Evolutionary conservation across 2,797 vertebrate species (phyloP), one percentile per base, ranked within the genome.

Genomic region (Enteromius argenteus): DNA sequence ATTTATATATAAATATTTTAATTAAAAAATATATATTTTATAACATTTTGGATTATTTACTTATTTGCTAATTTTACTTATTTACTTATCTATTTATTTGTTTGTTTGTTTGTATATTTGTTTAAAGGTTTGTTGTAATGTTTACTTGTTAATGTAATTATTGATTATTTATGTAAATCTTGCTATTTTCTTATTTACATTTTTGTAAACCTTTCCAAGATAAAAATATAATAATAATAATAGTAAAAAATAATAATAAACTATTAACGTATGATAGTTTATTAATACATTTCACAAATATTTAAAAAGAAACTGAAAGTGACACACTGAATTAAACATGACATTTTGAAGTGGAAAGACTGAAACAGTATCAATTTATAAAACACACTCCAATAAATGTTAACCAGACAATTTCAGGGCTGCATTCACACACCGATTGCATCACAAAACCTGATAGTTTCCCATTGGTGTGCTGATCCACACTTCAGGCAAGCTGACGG

Each of bases 401-500:
- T 73, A 78, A 49, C 62, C 17, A n/a, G 32, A 49, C 69, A 68
- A 83, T 72, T 81, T 68, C 51, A 80, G 19, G 23, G 19, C 58
- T 77, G 74, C 75, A 42, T 84, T 81, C 60, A 32, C 46, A 44
- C 23, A 35, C 93, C 89, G 91, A 88, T 94, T 95, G 95, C 95
- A 94, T 96, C 95, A 95, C 95, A 95, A 95, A 93, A 94, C 92
- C 95, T 78, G 95, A 96, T 95, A 95, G 95, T 94, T 67, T 96
- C 95, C 94, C 94, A 94, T 94, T 93, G 95, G 95, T 93, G 93
- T 91, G 93, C 92, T 96, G 95, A 96, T 96, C 96, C 95, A 95
- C 93, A 88, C 95, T 96, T 95, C 95, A 96, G 95, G 95, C 95
- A 94, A 94, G 93, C 95, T 94, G 95, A 95, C 94, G 96, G 94